Percentiles rank a stretch among this genome's conserved stretches.
phyloP scores from a whole-genome alignment of 2,113 vertebrate genomes.

The Hipposideros armiger region DNA sequence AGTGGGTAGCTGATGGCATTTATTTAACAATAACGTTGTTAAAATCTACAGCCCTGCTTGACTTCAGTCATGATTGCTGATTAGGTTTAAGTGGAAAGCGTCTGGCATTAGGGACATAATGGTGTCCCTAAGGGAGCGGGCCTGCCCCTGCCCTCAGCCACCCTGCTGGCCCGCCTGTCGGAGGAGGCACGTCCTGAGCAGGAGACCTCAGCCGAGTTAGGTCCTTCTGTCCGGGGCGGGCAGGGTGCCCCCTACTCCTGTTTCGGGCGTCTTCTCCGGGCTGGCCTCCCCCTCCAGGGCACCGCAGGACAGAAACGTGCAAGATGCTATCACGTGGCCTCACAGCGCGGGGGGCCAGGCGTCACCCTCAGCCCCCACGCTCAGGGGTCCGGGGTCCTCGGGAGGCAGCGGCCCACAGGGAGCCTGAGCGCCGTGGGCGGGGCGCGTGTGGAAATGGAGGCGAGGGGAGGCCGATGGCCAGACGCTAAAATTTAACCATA shows the following conservation, averaged over 20 bases:
- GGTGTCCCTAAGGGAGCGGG: background rate
- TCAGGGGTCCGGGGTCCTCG: background rate
- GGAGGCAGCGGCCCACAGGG: background rate
- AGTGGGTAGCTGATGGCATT: background rate
- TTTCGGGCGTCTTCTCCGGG: background rate
- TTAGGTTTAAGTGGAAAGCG: background rate
- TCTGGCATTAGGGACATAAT: background rate
- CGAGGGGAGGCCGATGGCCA: background rate
- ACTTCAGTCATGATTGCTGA: no score
- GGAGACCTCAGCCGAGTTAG: no score
- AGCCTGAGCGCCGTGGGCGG: background rate
- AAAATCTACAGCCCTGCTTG: background rate
- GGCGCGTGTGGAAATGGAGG: background rate
- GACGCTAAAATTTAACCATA: background rate
- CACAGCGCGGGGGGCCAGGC: background rate
- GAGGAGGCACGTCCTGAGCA: background rate
- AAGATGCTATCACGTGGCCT: background rate
- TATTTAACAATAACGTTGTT: background rate
- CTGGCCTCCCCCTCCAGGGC: background rate
- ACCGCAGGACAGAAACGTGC: background rate
- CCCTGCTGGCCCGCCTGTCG: background rate
- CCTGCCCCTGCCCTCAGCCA: background rate
- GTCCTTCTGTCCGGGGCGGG: no score
- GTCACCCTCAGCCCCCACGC: background rate
- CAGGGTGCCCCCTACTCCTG: background rate